Conservation (phyloP, 2,797 vertebrate genomes). For the Acanthurus lineatus region DNA sequence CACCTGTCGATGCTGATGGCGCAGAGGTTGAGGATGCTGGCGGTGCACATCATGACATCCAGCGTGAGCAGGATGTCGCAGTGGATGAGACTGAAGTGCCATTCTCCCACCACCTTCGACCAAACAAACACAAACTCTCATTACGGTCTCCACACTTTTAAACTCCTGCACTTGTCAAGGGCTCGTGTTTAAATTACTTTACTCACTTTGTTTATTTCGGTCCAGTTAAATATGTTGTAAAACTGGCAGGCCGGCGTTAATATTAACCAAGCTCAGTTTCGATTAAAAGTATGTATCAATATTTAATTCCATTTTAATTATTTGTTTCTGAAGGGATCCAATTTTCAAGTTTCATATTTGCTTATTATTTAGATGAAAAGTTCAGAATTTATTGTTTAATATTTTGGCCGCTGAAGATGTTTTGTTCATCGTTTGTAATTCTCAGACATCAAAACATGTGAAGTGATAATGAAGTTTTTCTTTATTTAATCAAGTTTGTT, state of each 20-base stretch:
- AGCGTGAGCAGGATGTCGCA: slow-evolving; percentile 87
- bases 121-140: slow-evolving; percentile 26
- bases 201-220: background rate
- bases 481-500: too few species aligned
- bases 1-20: slow-evolving; percentile 90
- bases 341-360: background rate
- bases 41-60: slow-evolving; percentile 90
- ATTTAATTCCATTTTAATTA: background rate
- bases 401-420: too few species aligned
- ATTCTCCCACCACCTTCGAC: slow-evolving; percentile 85
- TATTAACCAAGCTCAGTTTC: background rate
- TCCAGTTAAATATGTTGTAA: background rate
- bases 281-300: background rate
- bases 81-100: slow-evolving; percentile 87
- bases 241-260: background rate
- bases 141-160: background rate
- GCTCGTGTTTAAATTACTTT: too few species aligned
- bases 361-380: too few species aligned
- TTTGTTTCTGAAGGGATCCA: background rate
- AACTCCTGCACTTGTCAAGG: background rate
- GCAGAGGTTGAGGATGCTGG: slow-evolving; percentile 89
- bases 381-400: too few species aligned
- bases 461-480: too few species aligned
- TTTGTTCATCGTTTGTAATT: too few species aligned
- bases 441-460: too few species aligned